Conservation (phyloP, 2,113 vertebrate genomes). For the Gasterosteus nipponicus region DNA sequence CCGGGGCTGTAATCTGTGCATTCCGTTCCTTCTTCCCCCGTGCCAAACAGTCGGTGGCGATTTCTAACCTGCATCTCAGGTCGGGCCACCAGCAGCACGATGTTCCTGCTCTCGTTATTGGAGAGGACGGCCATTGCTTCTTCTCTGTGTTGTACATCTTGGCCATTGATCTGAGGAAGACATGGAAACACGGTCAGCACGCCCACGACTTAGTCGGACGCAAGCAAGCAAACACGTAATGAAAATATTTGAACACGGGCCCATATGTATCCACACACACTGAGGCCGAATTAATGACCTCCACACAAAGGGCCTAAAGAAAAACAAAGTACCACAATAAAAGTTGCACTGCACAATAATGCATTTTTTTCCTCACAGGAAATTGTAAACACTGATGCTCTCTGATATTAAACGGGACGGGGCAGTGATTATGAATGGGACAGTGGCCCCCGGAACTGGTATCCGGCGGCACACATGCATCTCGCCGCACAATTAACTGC, state of each 20-base stretch:
- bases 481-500: conserved; percentile 96
- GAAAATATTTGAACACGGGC: conserved; percentile 3
- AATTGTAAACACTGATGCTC: conserved; percentile 81
- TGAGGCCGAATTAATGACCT: background rate
- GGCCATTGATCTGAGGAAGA: conserved; percentile 91
- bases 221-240: conserved; percentile 20
- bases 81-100: conserved; percentile 90
- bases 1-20: conserved; percentile 6
- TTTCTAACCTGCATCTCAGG: conserved; percentile 91
- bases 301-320: conserved; percentile 27
- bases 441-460: conserved; percentile 77
- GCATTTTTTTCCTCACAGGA: conserved; percentile 48
- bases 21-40: background rate
- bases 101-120: conserved; percentile 88
- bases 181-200: conserved; percentile 60
- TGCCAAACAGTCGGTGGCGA: background rate
- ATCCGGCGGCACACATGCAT: conserved; percentile 91
- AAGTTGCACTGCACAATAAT: conserved; percentile 24
- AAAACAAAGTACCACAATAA: conserved; percentile 46
- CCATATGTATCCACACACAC: background rate
- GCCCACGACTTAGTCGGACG: background rate
- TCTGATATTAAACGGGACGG: conserved; percentile 81
- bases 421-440: conserved; percentile 86
- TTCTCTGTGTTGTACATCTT: conserved; percentile 92
- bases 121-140: conserved; percentile 93